Base-by-base conservation (phyloP, 2,113 vertebrate genomes). In the Phaethon lepturus region DNA sequence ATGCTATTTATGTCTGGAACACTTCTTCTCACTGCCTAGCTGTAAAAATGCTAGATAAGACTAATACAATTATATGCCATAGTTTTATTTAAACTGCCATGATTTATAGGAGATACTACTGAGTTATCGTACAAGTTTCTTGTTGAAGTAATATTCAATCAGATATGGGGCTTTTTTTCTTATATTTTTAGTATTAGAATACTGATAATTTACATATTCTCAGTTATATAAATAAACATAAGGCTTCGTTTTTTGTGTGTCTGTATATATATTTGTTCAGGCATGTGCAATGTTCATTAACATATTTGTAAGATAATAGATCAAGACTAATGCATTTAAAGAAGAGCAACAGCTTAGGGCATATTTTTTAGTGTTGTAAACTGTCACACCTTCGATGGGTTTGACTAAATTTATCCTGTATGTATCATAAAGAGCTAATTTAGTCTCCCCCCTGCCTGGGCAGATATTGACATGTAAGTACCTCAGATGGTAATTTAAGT, bases 81-180 rank as follows among this genome's bases (percentile, higher is more conserved):
- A 24, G 79, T 67, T 78, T 94, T 71, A 71, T 94, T 96, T 93
- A 29, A 83, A 55, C 85, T 56, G 66, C 49, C 96, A 63, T 94
- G 86, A 73, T 91, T 91, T 97, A 52, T 94, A 40, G 47, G 47
- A 95, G 33, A 23, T 7, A 26, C 86, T 93, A 83, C 55, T 60
- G 81, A 80, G 22, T 80, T 94, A 59, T 17, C 31, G 38, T 22
- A 19, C n/a, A 88, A 53, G 16, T 87, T 86, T 92, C 20, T 79
- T 64, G 14, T 20, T 26, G 25, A 80, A 60, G 33, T 58, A 75
- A 60, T 28, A 69, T 49, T 79, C 33, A 73, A 56, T 25, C 3
- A 77, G 25, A 28, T 83, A 42, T n/a, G 5, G 45, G 45, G 16
- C 3, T 6, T 11, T 73, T 58, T 38, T 76, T 3, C 50, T 53